Percentiles rank a stretch among this genome's conserved stretches.
phyloP scores from a whole-genome alignment of 2,797 vertebrate genomes.

The Sebastes minor region DNA sequence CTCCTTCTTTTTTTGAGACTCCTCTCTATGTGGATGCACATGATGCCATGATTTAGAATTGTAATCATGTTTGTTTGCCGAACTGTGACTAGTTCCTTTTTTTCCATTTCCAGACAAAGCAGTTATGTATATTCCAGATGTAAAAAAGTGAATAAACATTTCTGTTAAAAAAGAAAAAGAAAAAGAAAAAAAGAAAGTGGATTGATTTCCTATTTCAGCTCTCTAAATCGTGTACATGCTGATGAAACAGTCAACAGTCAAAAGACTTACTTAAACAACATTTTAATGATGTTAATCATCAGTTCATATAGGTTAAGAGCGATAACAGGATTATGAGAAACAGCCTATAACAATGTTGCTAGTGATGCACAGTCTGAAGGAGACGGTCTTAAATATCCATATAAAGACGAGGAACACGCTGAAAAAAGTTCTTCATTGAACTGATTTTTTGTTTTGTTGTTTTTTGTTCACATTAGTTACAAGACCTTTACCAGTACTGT shows the following conservation, averaged over 20 bases:
- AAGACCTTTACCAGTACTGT: conserved; percentile 88
- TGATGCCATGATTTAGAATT: no score
- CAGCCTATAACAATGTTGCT: conserved; percentile 73
- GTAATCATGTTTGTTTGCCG: no score
- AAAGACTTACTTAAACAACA: conserved; percentile 78
- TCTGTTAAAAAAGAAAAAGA: no score
- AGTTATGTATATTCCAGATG: no score
- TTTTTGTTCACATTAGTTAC: conserved; percentile 86
- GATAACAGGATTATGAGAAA: conserved; percentile 80
- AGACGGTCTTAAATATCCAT: conserved; percentile 79
- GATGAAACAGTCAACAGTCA: background rate
- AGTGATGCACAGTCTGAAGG: conserved; percentile 74
- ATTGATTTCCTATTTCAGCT: background rate
- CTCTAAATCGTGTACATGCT: background rate
- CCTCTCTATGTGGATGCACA: no score
- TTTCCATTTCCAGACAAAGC: no score
- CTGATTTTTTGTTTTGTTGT: conserved; percentile 54
- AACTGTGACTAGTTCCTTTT: no score
- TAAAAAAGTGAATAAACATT: no score
- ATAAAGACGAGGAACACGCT: conserved; percentile 79
- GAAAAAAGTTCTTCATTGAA: conserved; percentile 82
- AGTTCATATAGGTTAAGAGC: conserved; percentile 76
- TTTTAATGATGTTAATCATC: conserved; percentile 86
- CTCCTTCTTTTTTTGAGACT: no score
- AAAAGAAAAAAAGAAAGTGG: background rate